These are phyloP conservation scores for Atta texana DNA, from an alignment of 1,140 invertebrate species.

Conservation along the genomic window DNA sequence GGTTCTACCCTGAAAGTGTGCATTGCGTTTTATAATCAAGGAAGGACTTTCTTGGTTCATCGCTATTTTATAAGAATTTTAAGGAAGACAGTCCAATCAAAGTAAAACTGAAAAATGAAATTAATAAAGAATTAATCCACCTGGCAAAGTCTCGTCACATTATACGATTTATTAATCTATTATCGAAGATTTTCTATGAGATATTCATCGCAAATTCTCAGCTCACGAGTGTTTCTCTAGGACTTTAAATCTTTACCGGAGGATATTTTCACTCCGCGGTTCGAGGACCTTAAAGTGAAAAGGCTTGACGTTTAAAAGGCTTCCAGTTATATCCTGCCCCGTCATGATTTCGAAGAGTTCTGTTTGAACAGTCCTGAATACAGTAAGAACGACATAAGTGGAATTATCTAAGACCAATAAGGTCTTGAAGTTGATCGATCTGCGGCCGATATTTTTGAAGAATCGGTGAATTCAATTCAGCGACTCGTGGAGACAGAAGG, in stretches of 20 bases:
- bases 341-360: constrained; percentile 21
- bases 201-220: constrained; percentile 7
- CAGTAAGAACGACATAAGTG: constrained; percentile 53
- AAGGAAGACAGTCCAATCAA: neutral
- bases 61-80: neutral
- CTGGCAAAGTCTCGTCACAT: neutral
- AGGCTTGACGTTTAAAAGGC: constrained; percentile 46
- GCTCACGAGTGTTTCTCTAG: constrained; percentile 28
- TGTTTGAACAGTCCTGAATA: constrained; percentile 50
- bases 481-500: constrained; percentile 14
- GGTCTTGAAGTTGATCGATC: constrained; percentile 54
- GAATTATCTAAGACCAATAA: constrained; percentile 55
- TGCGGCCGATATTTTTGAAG: constrained; percentile 41
- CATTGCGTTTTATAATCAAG: neutral
- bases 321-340: constrained; percentile 29
- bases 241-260: neutral
- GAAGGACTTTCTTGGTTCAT: neutral
- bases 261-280: constrained; percentile 25
- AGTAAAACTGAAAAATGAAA: neutral
- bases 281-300: constrained; percentile 30
- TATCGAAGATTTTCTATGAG: neutral
- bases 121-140: neutral
- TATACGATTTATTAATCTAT: neutral
- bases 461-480: constrained; percentile 43
- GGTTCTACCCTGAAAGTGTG: neutral